phyloP scores from a whole-genome alignment of 1,140 invertebrate species.

The Hycleus phaleratus region DNA sequence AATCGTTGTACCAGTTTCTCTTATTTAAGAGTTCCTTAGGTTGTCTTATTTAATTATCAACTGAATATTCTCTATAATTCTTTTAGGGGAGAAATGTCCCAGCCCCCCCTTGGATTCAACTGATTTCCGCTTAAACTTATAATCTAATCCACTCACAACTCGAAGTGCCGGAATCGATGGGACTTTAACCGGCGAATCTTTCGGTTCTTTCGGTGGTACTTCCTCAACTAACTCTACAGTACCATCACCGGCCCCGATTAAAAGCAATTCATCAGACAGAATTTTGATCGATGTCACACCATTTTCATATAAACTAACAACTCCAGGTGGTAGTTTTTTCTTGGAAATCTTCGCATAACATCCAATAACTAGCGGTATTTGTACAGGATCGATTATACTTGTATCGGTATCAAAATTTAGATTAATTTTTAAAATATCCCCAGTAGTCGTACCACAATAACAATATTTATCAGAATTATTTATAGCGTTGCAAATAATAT shows the following conservation, averaged over 20 bases:
- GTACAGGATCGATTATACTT: conserved; percentile 43
- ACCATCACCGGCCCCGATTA: conserved; percentile 79
- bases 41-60: no score
- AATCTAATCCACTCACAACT: conserved; percentile 39
- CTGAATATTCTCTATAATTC: no score
- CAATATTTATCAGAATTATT: conserved; percentile 58
- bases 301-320: conserved; percentile 41
- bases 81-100: no score
- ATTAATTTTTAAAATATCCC: conserved; percentile 55
- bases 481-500: conserved; percentile 55
- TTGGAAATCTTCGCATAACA: conserved; percentile 56
- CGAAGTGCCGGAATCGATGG: conserved; percentile 36
- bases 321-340: conserved; percentile 39
- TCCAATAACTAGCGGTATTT: conserved; percentile 56
- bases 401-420: conserved; percentile 58
- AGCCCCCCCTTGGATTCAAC: background rate
- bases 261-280: conserved; percentile 50
- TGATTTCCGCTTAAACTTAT: background rate
- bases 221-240: conserved; percentile 63
- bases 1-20: no score
- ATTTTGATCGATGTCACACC: conserved; percentile 56
- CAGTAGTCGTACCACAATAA: conserved; percentile 79
- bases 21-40: no score
- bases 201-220: conserved; percentile 12
- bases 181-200: conserved; percentile 26